These are phyloP conservation scores for Pyrrhia umbra DNA, from an alignment of 2,888 invertebrate species.

Conservation along the genomic window DNA sequence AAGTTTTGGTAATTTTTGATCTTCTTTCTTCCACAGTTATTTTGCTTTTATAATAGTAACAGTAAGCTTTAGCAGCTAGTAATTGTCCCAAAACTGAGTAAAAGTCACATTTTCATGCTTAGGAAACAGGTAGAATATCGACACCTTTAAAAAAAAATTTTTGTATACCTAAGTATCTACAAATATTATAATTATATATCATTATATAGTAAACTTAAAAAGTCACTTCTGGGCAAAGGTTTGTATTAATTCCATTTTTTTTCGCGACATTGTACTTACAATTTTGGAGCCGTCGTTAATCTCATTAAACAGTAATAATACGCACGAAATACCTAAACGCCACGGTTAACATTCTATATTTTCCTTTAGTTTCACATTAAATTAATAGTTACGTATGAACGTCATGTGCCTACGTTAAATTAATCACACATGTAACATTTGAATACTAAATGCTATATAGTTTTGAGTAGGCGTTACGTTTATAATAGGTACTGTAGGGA, in stretches of 20 bases:
- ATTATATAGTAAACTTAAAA: too few relatives aligned
- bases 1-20: background rate
- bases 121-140: too few relatives aligned
- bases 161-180: too few relatives aligned
- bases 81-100: too few relatives aligned
- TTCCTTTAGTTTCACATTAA: conserved; percentile 2
- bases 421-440: conserved; percentile 19
- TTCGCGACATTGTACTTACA: too few relatives aligned
- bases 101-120: too few relatives aligned
- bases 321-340: background rate
- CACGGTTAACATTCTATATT: background rate
- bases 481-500: too few relatives aligned
- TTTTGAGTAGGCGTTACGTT: conserved; percentile 44
- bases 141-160: too few relatives aligned
- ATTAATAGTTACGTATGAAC: background rate
- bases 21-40: background rate
- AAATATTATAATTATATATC: too few relatives aligned
- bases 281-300: background rate
- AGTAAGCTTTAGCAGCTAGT: background rate
- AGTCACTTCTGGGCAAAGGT: too few relatives aligned
- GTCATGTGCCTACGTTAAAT: conserved; percentile 18
- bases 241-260: too few relatives aligned
- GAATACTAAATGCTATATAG: conserved; percentile 35
- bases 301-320: background rate
- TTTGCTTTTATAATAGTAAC: background rate